These are phyloP conservation scores for Thalassophryne amazonica DNA, from an alignment of 2,797 vertebrate species.

Conservation along the genomic window DNA sequence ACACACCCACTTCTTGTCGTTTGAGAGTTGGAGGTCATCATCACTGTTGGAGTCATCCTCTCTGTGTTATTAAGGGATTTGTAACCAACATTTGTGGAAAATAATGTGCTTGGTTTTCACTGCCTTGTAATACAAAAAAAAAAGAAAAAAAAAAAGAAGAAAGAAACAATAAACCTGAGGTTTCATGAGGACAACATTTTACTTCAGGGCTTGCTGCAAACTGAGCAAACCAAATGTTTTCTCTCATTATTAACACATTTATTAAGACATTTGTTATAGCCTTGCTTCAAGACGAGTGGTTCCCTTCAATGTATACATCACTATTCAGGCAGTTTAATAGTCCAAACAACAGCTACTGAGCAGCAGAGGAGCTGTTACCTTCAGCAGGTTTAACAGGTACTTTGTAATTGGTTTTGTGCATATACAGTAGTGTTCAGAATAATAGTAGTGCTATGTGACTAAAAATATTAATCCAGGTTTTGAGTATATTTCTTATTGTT, in stretches of 20 bases:
- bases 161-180: constrained; percentile 13
- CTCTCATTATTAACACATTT: constrained; percentile 38
- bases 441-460: no score
- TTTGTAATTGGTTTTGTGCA: no score
- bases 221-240: constrained; percentile 18
- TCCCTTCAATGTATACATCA: background rate
- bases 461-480: no score
- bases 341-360: background rate
- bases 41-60: constrained; percentile 6
- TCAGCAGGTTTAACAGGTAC: background rate
- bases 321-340: constrained; percentile 30
- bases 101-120: background rate
- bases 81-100: constrained; percentile 5
- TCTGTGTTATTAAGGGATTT: constrained; percentile 40
- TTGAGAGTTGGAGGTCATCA: constrained; percentile 16
- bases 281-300: background rate
- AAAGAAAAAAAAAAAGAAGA: constrained; percentile 20
- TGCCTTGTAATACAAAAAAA: constrained; percentile 7
- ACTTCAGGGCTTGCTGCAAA: constrained; percentile 2
- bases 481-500: no score
- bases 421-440: no score
- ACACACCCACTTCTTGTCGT: constrained; percentile 32
- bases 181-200: constrained; percentile 3
- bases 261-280: constrained; percentile 31
- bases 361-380: background rate